Conservation (phyloP, 1,140 invertebrate species). For the Conus betulinus region DNA sequence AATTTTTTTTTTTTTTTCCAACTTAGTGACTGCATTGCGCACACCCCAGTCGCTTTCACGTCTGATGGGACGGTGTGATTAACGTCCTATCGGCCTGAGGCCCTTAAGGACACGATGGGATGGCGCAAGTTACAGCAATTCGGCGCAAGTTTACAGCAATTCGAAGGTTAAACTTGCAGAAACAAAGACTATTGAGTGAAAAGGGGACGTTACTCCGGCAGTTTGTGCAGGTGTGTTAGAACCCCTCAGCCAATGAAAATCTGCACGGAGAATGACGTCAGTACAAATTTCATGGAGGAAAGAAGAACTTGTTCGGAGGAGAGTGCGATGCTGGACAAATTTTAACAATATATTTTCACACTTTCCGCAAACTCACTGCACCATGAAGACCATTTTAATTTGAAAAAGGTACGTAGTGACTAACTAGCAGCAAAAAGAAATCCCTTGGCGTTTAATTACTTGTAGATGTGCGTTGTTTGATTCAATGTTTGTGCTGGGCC, state of each 20-base stretch:
- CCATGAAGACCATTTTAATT: not conserved
- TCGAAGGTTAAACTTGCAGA: too few species aligned
- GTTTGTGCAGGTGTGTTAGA: not conserved
- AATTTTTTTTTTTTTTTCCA: too few species aligned
- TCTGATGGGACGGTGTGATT: too few species aligned
- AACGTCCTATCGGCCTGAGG: too few species aligned
- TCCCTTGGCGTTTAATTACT: not conserved
- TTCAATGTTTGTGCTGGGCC: too few species aligned
- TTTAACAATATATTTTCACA: not conserved
- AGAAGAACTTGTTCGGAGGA: not conserved
- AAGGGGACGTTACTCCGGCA: constrained; percentile 1
- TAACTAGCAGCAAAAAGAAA: not conserved
- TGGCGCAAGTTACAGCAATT: too few species aligned
- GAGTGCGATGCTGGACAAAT: not conserved
- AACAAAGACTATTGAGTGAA: not conserved
- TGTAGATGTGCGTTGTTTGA: not conserved
- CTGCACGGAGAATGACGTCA: not conserved
- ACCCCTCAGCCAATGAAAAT: not conserved
- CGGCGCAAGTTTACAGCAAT: too few species aligned
- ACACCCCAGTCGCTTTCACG: too few species aligned
- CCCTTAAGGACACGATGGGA: too few species aligned
- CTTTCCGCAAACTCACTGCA: not conserved
- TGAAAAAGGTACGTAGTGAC: not conserved
- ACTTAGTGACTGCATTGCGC: too few species aligned
- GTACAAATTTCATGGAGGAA: not conserved